Percentiles rank a stretch among this genome's conserved stretches.
Evolutionary conservation across 2,113 vertebrate species (phyloP).

Genomic region (Rhegmatorhina hoffmannsi): DNA sequence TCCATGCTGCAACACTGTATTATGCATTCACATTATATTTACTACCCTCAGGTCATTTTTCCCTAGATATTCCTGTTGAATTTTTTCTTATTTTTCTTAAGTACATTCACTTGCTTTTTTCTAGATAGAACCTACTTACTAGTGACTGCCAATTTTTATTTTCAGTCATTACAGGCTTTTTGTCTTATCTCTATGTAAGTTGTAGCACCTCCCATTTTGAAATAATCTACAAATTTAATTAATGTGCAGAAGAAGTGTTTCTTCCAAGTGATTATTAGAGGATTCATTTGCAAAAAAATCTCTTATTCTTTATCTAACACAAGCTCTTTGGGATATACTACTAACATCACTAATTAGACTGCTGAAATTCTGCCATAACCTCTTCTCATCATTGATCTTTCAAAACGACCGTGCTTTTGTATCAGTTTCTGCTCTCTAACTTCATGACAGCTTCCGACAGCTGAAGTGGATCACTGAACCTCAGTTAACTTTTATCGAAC

Average conservation of each 20-base stretch:
- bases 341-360: neutral
- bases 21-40: neutral
- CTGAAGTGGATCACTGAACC: neutral
- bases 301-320: neutral
- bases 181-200: neutral
- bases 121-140: neutral
- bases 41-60: neutral
- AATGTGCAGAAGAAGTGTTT: neutral
- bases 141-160: neutral
- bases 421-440: neutral
- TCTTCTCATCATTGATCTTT: constrained; percentile 7
- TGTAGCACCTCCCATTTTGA: neutral
- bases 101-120: neutral
- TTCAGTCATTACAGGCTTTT: neutral
- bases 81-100: neutral
- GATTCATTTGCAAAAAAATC: neutral
- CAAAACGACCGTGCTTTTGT: neutral
- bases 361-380: constrained; percentile 12
- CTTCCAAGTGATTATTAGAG: constrained; percentile 8
- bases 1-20: neutral
- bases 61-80: neutral
- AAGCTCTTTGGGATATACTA: neutral
- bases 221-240: neutral
- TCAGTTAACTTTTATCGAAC: neutral
- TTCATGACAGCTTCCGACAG: neutral